These are phyloP conservation scores for Brachionus asplanchnoidis DNA, from an alignment of 1,140 invertebrate genomes.

Conservation along the genomic window DNA sequence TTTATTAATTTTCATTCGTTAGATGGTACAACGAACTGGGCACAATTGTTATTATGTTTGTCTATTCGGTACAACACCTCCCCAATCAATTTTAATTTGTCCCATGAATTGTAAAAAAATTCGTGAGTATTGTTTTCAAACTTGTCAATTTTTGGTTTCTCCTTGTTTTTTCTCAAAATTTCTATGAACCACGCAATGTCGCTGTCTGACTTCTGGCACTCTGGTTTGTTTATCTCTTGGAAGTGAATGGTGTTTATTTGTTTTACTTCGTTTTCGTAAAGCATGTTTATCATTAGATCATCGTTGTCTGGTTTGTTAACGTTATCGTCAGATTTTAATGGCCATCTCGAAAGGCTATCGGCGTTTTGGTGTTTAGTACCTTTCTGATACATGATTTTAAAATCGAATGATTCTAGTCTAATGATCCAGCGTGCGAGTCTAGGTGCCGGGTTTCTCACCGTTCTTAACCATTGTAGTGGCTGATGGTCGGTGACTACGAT, in stretches of 20 bases:
- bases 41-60: background rate
- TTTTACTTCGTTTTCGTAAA: no score
- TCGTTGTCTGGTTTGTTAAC: no score
- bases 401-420: background rate
- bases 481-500: conserved; percentile 58
- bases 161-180: no score
- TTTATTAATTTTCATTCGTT: background rate
- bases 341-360: no score
- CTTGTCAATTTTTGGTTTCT: no score
- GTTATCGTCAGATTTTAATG: no score
- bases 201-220: background rate
- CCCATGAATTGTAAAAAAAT: no score
- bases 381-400: background rate
- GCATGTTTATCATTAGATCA: no score
- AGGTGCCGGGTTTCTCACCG: conserved; percentile 26
- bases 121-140: no score
- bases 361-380: background rate
- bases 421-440: background rate
- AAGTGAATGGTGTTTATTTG: background rate
- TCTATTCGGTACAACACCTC: background rate
- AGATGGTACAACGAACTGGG: background rate
- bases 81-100: no score
- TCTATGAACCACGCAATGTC: no score
- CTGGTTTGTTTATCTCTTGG: background rate
- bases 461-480: conserved; percentile 53